phyloP scores from a whole-genome alignment of 2,888 invertebrate genomes.

The Spodoptera picta region DNA sequence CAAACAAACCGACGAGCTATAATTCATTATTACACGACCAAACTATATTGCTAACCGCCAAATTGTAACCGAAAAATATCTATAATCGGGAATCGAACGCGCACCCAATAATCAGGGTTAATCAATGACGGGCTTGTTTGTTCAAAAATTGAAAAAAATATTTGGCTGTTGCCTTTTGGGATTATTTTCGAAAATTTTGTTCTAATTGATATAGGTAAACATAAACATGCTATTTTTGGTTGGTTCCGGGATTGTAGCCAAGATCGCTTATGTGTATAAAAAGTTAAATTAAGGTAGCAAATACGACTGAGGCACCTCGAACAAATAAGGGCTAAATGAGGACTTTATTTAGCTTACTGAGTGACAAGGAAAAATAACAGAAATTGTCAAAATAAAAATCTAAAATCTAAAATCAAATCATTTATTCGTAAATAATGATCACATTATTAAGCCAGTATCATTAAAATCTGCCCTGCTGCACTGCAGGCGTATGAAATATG shows the following conservation, averaged over 20 bases:
- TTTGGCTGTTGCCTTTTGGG: constrained; percentile 1
- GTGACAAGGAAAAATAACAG: too few species aligned
- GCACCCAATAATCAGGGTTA: constrained; percentile 82
- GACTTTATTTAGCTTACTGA: too few species aligned
- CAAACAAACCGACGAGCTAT: constrained; percentile 70
- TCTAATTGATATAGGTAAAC: constrained; percentile 1
- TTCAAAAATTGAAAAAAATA: constrained; percentile 55
- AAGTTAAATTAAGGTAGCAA: too few species aligned
- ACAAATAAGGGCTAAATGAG: too few species aligned
- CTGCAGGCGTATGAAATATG: too few species aligned
- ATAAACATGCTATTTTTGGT: background rate
- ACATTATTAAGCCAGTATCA: too few species aligned
- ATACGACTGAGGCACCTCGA: too few species aligned
- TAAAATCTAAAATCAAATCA: too few species aligned
- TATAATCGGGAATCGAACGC: constrained; percentile 83
- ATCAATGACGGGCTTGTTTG: constrained; percentile 74
- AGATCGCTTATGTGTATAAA: too few species aligned
- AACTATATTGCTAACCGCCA: constrained; percentile 74
- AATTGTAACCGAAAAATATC: constrained; percentile 78
- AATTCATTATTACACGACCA: constrained; percentile 82
- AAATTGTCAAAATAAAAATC: too few species aligned
- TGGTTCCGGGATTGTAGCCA: background rate
- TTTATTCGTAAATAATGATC: too few species aligned
- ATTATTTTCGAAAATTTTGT: background rate
- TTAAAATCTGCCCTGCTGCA: too few species aligned